Evolutionary conservation across 37 sponge, comb jelly and placozoan genomes (phyloP).

Genomic region (Spongilla lacustris): DNA sequence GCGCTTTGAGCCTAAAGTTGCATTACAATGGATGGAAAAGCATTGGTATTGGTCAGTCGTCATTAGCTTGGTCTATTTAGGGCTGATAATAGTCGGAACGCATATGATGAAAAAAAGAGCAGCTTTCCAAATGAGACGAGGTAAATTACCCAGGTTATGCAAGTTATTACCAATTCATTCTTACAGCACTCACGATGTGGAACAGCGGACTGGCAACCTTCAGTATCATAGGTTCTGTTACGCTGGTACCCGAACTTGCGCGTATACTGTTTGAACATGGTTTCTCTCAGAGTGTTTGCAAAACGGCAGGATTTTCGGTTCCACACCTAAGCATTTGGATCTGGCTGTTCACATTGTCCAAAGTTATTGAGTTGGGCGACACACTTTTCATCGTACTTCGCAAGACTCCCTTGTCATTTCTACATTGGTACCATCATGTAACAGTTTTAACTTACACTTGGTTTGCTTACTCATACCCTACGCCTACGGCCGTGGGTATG

Average conservation of each 20-base stretch:
- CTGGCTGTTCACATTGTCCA: constrained; percentile 49
- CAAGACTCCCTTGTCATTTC: constrained; percentile 60
- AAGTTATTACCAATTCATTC: not conserved
- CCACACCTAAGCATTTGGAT: constrained; percentile 34
- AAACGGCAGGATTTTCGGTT: not conserved
- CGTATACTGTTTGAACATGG: not conserved
- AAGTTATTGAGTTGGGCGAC: constrained; percentile 69
- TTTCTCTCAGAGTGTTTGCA: constrained; percentile 3
- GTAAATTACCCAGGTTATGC: not conserved
- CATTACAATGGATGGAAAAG: not conserved
- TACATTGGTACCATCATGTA: constrained; percentile 83
- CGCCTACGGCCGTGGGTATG: no score
- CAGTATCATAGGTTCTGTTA: constrained; percentile 42
- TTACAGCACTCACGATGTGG: constrained; percentile 56
- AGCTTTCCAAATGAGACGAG: not conserved
- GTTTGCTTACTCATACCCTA: constrained; percentile 37
- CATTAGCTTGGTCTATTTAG: not conserved
- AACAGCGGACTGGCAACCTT: constrained; percentile 65
- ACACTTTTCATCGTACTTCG: constrained; percentile 68
- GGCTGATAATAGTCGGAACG: not conserved
- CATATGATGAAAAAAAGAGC: not conserved
- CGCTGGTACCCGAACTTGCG: not conserved
- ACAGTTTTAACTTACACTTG: constrained; percentile 45
- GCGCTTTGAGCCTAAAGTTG: not conserved
- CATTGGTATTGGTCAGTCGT: not conserved